Evolutionary conservation across 2,888 invertebrate species (phyloP).

Genomic region (Aplocera efformata): DNA sequence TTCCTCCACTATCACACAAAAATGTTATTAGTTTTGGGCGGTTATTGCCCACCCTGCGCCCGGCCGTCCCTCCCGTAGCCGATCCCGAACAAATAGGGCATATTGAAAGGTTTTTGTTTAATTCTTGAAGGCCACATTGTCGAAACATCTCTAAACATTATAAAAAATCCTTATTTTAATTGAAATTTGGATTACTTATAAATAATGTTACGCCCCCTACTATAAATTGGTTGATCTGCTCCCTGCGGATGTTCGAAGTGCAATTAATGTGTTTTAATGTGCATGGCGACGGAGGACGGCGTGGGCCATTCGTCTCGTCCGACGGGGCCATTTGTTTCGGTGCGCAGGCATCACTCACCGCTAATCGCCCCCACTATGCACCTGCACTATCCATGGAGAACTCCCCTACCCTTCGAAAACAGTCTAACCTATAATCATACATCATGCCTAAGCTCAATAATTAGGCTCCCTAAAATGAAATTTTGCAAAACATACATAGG

Average conservation of each 20-base stretch:
- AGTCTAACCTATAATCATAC: neutral
- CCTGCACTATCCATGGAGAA: slow-evolving; percentile 45
- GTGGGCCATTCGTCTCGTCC: slow-evolving; percentile 59
- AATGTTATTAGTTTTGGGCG: slow-evolving; percentile 78
- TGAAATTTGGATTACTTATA: no score
- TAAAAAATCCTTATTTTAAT: no score
- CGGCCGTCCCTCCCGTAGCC: slow-evolving; percentile 54
- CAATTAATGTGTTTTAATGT: slow-evolving; percentile 60
- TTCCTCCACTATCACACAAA: slow-evolving; percentile 71
- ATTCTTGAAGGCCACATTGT: slow-evolving; percentile 30
- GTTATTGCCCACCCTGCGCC: slow-evolving; percentile 65
- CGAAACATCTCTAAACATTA: no score
- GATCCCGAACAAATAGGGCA: slow-evolving; percentile 55
- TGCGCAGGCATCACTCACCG: slow-evolving; percentile 59
- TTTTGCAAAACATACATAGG: no score
- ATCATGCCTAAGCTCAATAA: no score
- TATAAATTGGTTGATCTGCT: slow-evolving; percentile 7
- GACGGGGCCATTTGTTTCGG: slow-evolving; percentile 65
- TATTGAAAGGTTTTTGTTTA: slow-evolving; percentile 58
- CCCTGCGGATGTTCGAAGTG: slow-evolving; percentile 45
- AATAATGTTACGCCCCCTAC: slow-evolving; percentile 29
- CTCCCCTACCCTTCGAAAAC: slow-evolving; percentile 5
- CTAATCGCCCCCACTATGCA: slow-evolving; percentile 61
- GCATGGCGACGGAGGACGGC: slow-evolving; percentile 34
- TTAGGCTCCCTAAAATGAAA: no score